A percentile compares a stretch with the other conserved stretches of the same genome.
phyloP scores from a whole-genome alignment of 2,888 invertebrate species.

The Oxycera nigricornis region DNA sequence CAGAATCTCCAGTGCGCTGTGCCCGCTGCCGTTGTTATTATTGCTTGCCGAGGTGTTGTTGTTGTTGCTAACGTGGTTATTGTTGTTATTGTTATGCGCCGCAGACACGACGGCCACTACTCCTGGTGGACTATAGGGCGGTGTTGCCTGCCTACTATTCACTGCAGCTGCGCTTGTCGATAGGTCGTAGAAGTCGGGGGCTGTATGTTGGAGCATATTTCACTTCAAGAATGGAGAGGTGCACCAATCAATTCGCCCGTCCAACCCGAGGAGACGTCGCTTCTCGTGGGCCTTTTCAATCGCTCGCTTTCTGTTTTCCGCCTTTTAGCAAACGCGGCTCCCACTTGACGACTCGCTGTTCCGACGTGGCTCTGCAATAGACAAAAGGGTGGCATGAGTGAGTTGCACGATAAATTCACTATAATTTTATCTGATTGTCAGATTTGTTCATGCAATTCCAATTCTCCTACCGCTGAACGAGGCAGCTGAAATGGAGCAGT shows the following conservation, averaged over 20 bases:
- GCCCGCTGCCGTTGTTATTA: conserved; percentile 53
- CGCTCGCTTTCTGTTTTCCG: not conserved
- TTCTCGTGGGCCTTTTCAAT: too few relatives aligned
- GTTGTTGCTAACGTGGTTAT: conserved; percentile 50
- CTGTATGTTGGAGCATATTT: conserved; percentile 61
- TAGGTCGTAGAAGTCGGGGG: conserved; percentile 62
- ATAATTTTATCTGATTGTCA: too few relatives aligned
- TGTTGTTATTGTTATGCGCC: conserved; percentile 47
- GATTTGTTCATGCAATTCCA: too few relatives aligned
- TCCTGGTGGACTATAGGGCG: conserved; percentile 61
- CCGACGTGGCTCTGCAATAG: too few relatives aligned
- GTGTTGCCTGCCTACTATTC: conserved; percentile 59
- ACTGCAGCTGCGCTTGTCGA: conserved; percentile 60
- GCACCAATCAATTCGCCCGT: not conserved
- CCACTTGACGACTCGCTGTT: not conserved
- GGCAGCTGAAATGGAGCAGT: too few relatives aligned
- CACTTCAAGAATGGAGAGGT: not conserved
- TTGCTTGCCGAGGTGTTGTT: conserved; percentile 53
- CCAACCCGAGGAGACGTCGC: too few relatives aligned
- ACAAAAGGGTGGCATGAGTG: too few relatives aligned
- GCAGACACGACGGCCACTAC: conserved; percentile 52
- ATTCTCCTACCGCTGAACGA: too few relatives aligned
- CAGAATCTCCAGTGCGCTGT: conserved; percentile 55
- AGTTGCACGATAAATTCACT: too few relatives aligned
- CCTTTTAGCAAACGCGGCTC: not conserved